Conservation (phyloP, 2,888 invertebrate species). For the Anagyrus pseudococci region DNA sequence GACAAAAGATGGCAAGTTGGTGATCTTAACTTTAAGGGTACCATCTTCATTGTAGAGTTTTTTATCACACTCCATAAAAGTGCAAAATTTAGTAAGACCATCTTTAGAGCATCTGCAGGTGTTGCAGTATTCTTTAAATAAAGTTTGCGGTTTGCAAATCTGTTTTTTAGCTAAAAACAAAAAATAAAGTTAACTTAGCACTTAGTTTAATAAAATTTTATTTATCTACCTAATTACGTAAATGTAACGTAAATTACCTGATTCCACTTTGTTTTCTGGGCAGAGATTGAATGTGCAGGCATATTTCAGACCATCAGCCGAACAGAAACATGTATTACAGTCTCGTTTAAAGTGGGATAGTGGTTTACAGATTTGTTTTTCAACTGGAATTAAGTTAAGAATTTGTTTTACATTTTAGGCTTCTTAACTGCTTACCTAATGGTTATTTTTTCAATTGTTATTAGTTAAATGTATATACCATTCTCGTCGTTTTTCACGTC, state of each 20-base stretch:
- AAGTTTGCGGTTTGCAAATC: neutral
- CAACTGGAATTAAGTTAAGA: too few relatives aligned
- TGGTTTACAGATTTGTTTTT: too few relatives aligned
- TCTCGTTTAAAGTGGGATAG: slow-evolving; percentile 63
- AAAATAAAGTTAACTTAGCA: neutral
- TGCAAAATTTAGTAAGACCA: slow-evolving; percentile 48
- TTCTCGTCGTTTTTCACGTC: too few relatives aligned
- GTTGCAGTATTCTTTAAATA: slow-evolving; percentile 63
- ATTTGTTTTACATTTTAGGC: too few relatives aligned
- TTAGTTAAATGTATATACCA: too few relatives aligned
- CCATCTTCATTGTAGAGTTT: slow-evolving; percentile 14
- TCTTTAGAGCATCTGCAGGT: slow-evolving; percentile 64
- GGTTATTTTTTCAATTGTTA: too few relatives aligned
- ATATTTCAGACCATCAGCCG: slow-evolving; percentile 62
- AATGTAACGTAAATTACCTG: too few relatives aligned
- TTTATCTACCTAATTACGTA: neutral
- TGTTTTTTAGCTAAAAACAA: neutral
- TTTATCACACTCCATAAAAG: slow-evolving; percentile 34
- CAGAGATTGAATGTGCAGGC: slow-evolving; percentile 61
- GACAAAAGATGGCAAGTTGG: neutral
- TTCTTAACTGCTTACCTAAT: too few relatives aligned
- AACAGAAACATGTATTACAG: slow-evolving; percentile 66
- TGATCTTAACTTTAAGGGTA: neutral
- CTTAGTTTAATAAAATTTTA: neutral
- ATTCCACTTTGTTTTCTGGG: slow-evolving; percentile 20